Conservation (phyloP, 2,797 vertebrate species). For the Eutrigla gurnardus region DNA sequence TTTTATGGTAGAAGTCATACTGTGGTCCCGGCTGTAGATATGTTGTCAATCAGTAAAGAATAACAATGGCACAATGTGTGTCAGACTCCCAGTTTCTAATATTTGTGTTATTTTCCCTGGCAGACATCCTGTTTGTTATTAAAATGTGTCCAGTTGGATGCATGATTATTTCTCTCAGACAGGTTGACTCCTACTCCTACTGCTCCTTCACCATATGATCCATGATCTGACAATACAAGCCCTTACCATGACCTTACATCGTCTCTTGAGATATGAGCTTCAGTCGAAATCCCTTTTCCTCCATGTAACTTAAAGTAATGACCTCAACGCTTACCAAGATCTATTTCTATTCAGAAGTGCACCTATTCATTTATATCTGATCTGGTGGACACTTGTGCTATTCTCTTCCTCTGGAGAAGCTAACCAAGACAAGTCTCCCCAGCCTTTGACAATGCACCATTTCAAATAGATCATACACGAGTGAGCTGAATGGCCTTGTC, state of each 20-base stretch:
- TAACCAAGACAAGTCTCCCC: conserved; percentile 75
- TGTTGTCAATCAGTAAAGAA: not conserved
- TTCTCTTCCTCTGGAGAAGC: conserved; percentile 58
- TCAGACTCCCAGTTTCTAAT: not conserved
- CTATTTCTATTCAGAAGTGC: conserved; percentile 46
- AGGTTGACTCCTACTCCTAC: not conserved
- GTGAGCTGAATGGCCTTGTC: conserved; percentile 65
- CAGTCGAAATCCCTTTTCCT: conserved; percentile 54
- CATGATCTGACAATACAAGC: not conserved
- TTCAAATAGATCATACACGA: conserved; percentile 56
- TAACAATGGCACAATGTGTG: not conserved
- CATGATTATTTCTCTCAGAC: not conserved
- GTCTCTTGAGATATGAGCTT: conserved; percentile 64
- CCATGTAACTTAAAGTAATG: conserved; percentile 70
- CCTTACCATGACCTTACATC: conserved; percentile 57
- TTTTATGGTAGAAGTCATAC: not conserved
- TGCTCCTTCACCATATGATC: conserved; percentile 11
- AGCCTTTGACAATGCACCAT: conserved; percentile 51
- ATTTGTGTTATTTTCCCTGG: not conserved
- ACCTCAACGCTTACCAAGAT: conserved; percentile 42
- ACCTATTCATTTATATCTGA: conserved; percentile 62
- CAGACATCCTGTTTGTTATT: not conserved
- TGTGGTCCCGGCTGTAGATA: not conserved
- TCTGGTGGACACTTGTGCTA: conserved; percentile 65
- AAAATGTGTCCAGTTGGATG: not conserved